Evolutionary conservation across 2,888 invertebrate genomes (phyloP).

Genomic region (Deilephila elpenor): DNA sequence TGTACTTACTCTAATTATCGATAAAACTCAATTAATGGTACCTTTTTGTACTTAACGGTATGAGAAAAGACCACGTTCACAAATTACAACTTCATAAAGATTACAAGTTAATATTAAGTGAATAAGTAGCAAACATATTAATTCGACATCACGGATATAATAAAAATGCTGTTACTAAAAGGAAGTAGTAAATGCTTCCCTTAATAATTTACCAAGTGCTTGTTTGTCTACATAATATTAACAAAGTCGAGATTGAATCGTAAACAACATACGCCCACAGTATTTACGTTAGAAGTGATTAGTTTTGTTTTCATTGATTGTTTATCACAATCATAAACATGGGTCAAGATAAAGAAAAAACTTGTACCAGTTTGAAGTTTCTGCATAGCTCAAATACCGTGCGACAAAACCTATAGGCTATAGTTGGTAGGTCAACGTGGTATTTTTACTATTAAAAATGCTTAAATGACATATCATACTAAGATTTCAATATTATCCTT

Average conservation of each 20-base stretch:
- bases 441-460: not conserved
- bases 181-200: conserved; percentile 15
- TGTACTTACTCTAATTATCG: not conserved
- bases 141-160: not conserved
- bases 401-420: not conserved
- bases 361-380: not conserved
- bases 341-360: not conserved
- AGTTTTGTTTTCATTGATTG: conserved; percentile 5
- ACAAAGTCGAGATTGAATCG: not conserved
- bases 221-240: conserved; percentile 11
- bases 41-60: not conserved
- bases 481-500: conserved; percentile 22
- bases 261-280: not conserved
- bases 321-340: conserved; percentile 8
- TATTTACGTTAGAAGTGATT: not conserved
- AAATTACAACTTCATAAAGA: not conserved
- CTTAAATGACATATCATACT: not conserved
- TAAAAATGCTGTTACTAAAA: conserved; percentile 5
- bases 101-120: not conserved
- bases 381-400: not conserved
- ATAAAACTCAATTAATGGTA: not conserved
- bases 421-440: not conserved
- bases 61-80: not conserved
- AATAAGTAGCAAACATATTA: not conserved
- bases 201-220: not conserved